phyloP scores from a whole-genome alignment of 1,140 invertebrate species.

The Oryctes rhinoceros region DNA sequence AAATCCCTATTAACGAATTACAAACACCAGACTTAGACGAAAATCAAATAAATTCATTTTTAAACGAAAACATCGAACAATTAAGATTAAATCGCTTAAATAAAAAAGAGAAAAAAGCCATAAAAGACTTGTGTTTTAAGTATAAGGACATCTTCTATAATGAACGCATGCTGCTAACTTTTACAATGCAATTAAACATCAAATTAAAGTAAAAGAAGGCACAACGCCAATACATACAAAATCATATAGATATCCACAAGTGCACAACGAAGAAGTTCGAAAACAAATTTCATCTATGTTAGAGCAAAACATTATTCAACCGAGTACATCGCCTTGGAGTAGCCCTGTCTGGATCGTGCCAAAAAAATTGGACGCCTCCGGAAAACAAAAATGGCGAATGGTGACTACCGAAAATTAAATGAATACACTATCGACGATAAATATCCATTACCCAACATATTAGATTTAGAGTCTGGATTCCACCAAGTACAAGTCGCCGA shows the following conservation, averaged over 20 bases:
- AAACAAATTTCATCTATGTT: not conserved
- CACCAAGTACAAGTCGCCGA: constrained; percentile 21
- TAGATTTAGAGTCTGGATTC: not conserved
- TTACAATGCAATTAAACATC: constrained; percentile 44
- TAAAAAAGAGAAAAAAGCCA: not conserved
- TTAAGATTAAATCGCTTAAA: not conserved
- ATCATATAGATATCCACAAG: constrained; percentile 43
- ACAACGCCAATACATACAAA: constrained; percentile 44
- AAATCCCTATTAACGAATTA: no score
- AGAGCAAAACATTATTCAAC: not conserved
- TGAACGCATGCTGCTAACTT: constrained; percentile 40
- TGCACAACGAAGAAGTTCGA: not conserved
- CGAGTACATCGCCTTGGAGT: constrained; percentile 48
- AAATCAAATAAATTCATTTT: no score
- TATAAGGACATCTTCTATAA: constrained; percentile 42
- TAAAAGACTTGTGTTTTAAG: not conserved
- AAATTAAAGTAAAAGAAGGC: constrained; percentile 42
- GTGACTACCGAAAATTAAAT: no score
- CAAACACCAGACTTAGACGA: no score
- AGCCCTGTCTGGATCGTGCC: constrained; percentile 53
- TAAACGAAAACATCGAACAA: no score
- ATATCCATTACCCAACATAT: constrained; percentile 1
- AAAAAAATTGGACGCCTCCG: constrained; percentile 54
- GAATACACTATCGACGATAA: constrained; percentile 13
- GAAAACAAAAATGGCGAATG: no score